phyloP scores from a whole-genome alignment of 2,888 invertebrate species.

The Thecophora atra region DNA sequence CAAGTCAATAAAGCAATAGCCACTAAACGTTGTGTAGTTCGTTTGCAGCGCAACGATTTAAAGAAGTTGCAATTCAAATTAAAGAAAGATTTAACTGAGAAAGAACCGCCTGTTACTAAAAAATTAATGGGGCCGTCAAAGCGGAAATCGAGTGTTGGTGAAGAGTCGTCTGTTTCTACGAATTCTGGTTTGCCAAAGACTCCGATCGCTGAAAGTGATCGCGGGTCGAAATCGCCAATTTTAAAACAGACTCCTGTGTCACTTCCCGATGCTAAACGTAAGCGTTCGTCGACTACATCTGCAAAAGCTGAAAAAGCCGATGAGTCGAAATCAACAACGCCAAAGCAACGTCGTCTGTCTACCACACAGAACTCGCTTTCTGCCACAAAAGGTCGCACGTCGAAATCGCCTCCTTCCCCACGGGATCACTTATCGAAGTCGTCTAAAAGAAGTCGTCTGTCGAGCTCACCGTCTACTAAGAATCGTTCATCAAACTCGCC shows the following conservation, averaged over 20 bases:
- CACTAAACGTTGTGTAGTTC: slow-evolving; percentile 44
- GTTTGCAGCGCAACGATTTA: slow-evolving; percentile 44
- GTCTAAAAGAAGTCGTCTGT: no score
- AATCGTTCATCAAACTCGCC: slow-evolving; percentile 16
- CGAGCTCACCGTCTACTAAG: slow-evolving; percentile 32
- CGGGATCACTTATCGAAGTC: no score
- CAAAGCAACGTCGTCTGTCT: not conserved
- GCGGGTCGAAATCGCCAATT: not conserved
- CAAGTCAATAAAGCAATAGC: slow-evolving; percentile 20
- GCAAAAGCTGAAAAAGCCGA: no score
- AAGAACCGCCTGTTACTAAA: not conserved
- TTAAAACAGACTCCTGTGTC: no score
- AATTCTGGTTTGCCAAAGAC: not conserved
- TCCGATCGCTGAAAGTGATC: not conserved
- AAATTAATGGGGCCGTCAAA: not conserved
- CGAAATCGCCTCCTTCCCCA: no score
- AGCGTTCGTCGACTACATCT: no score
- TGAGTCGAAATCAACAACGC: not conserved
- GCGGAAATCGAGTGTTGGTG: not conserved
- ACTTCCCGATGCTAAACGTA: no score
- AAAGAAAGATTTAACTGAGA: slow-evolving; percentile 20
- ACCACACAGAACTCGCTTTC: no score
- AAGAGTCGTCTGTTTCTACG: not conserved
- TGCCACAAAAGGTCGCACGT: no score
- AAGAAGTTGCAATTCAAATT: slow-evolving; percentile 36